Evolutionary conservation across 2,888 invertebrate species (phyloP), one percentile per base, ranked within the genome.

Genomic region (Xestia ashworthii): DNA sequence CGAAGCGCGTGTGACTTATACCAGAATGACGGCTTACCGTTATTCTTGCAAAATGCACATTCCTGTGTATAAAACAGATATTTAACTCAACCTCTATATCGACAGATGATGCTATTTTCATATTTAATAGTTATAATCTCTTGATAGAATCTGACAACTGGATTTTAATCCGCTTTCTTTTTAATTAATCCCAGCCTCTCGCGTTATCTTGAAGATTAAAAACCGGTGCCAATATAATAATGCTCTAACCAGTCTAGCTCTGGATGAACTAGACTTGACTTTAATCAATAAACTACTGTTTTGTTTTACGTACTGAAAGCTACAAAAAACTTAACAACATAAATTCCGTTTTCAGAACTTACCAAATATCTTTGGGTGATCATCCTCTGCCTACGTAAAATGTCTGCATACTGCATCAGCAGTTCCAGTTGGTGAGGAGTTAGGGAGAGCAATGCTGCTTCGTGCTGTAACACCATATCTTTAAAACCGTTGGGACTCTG

Each of bases 1-100:
- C 98, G 98, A 72, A 98, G 94, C 46, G 97, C 94, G 92, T 98
- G 98, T 22, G 97, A 95, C 11, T 97, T 96, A 87, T 98, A 98
- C 88, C 97, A 97, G 50, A 96, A 95, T 14, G 96, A 94, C 5
- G 97, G 96, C 89, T 98, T 98, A 5, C 98, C 98, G 89, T 98
- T 98, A 88, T 98, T 98, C 88, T 95, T 96, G 87, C 96, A 96
- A 85, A 96, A 96, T 5, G 94, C 95, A 85, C 96, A 96, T 83
- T 95, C 95, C 96, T 96, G 86, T 12, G 32, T 19, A 50, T 11
- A 68, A 75, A 50, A 41, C 0, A 46, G 8, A 55, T 22, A 19
- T 46, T 38, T 46, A 38, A 22, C 5, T 60, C 1, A 1, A 38
- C 6, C 14, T 38, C 3, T 53, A 53, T 0, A 14, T 32, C 16